Evolutionary conservation across 2,888 invertebrate genomes (phyloP), one percentile per base, ranked within the genome.

Genomic region (Amblyteles armatorius): DNA sequence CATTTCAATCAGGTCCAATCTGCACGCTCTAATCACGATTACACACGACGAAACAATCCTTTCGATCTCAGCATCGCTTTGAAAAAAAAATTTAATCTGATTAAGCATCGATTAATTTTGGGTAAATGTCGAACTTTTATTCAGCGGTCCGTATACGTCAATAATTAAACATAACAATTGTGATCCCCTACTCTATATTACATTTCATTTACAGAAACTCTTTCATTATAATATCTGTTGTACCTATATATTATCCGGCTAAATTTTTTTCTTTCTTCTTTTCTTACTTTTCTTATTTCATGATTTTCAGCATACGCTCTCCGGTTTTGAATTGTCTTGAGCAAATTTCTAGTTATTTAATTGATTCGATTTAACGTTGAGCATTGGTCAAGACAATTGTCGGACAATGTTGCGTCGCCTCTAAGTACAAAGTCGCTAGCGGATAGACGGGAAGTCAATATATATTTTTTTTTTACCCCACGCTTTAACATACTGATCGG

Each of bases 371-470:
- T 48, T 19, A 36, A 22, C n/a, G 22, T 48, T 11, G 26, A 57
- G 22, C 26, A 57, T 57, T 26, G 57, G 22, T 48, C 72, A 68
- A 60, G 52, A 68, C 71, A 50, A 60, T 73, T 52, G 26, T 77
- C 40, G 33, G 63, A 73, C 22, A 55, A 65, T 79, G 22, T 48
- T 40, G 74, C 69, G 57, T 76, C 67, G 76, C 74, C 44, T 74
- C 79, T 85, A 85, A 85, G 84, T 85, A 85, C 84, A 85, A 85
- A 79, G 74, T 82, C 19, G 63, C 16, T 71, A 76, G 79, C 79
- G 74, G 19, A 63, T 69, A 57, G 68, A 73, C 29, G 48, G 77
- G 57, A 48, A 40, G 29, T 40, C 48, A 16, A 48, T 48, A 3
- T 16, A 1, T 40, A 3, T 11, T 40, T 44, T 44, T 7, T 65